Percentiles rank a stretch among this genome's conserved stretches.
These are phyloP conservation scores for Myioborus miniatus DNA, from an alignment of 2,797 vertebrate species.

Conservation along the genomic window DNA sequence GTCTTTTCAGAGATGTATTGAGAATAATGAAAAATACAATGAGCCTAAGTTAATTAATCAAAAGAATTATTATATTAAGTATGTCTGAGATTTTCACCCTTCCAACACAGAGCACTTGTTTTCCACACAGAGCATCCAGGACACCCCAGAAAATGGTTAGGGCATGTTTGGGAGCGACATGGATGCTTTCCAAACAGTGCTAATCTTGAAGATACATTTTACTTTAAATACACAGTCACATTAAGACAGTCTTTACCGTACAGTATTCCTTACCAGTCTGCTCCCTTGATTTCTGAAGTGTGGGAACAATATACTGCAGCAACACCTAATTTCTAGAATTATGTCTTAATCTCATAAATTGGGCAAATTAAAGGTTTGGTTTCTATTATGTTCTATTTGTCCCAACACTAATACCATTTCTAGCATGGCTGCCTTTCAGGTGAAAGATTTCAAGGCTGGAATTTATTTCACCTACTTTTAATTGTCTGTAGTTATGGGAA, in stretches of 20 bases:
- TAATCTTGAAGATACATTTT: not conserved
- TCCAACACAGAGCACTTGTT: not conserved
- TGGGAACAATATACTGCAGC: not conserved
- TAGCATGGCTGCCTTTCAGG: not conserved
- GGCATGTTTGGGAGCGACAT: not conserved
- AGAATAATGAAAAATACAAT: not conserved
- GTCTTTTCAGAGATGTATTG: not conserved
- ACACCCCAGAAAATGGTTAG: conserved; percentile 8
- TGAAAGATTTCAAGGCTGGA: not conserved
- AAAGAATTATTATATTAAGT: not conserved
- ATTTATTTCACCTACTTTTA: not conserved
- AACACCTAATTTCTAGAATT: not conserved
- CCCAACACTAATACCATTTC: not conserved
- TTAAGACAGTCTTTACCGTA: not conserved
- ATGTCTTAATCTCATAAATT: not conserved
- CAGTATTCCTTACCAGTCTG: not conserved
- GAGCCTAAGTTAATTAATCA: not conserved
- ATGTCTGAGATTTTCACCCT: not conserved
- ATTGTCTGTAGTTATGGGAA: not conserved
- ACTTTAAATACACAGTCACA: not conserved
- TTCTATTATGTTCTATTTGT: not conserved
- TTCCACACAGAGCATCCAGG: not conserved
- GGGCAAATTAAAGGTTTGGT: not conserved
- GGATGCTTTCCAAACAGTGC: conserved; percentile 7
- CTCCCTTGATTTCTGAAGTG: not conserved